phyloP scores from a whole-genome alignment of 2,797 vertebrate genomes.

The Propithecus deckenii region DNA sequence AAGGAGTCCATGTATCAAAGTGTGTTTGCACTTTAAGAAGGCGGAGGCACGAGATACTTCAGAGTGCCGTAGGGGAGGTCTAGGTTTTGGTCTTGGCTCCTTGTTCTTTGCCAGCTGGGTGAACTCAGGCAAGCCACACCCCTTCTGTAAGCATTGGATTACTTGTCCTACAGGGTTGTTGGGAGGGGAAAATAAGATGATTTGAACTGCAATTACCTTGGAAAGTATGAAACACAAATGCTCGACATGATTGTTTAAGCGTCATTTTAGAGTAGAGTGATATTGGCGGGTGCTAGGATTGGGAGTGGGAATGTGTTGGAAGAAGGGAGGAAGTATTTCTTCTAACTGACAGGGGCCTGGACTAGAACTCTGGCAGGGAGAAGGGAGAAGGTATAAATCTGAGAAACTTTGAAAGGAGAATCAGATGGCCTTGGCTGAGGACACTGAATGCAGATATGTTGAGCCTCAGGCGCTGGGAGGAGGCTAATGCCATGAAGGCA shows the following conservation, averaged over 20 bases:
- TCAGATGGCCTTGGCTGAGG: neutral
- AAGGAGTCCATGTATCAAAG: neutral
- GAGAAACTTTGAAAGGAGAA: neutral
- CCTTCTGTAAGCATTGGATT: neutral
- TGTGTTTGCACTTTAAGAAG: neutral
- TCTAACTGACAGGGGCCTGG: neutral
- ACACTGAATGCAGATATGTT: neutral
- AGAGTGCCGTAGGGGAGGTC: neutral
- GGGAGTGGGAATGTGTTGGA: neutral
- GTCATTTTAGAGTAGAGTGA: neutral
- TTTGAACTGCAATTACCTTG: neutral
- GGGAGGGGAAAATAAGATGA: neutral
- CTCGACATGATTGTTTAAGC: neutral
- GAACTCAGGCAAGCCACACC: conserved; percentile 11
- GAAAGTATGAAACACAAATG: neutral
- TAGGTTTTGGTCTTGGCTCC: neutral
- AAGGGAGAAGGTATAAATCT: neutral
- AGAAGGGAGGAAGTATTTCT: neutral
- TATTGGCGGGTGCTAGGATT: neutral
- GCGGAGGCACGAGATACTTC: neutral
- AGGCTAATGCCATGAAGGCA: neutral
- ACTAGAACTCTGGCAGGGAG: neutral
- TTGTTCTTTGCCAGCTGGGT: neutral
- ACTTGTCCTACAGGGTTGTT: neutral
- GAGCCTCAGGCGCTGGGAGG: neutral